Base-by-base conservation (phyloP, 35 echinoderm and acorn worm genomes). In the Diadema setosum region DNA sequence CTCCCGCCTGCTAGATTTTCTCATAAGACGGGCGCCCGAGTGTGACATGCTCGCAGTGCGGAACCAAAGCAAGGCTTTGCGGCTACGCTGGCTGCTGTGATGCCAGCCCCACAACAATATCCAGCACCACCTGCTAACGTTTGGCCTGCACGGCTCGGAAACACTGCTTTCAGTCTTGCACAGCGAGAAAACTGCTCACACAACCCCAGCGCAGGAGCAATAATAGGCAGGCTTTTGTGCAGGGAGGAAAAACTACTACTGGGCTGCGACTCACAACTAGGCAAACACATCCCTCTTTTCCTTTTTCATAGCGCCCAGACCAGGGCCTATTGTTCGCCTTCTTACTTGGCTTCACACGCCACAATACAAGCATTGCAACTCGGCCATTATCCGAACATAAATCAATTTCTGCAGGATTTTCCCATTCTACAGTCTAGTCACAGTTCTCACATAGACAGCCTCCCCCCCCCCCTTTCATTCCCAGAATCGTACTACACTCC, bases 61-160 rank as follows among this genome's bases (percentile, higher is more conserved):
- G 63, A 67, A 67, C 63, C 63, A 67, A 67, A 67, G 27, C 63
- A 67, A 67, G 63, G 63, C 63, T 67, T 67, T 67, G 63, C 63
- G 27, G 37, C 63, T 67, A 34, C 2, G 26, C 63, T 32, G 63
- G 12, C 21, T 55, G 49, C 63, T 67, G 63, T 33, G 63, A 26
- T 67, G 27, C 29, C 63, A 8, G 63, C 27, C 63, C 37, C 27
- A 34, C 16, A 33, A 31, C 63, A 31, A 26, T 67, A 29, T 29
- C 63, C 30, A 6, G 15, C 63, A 18, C 63, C 63, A 67, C 63
- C 63, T 67, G 63, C 63, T 67, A 67, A 34, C 63, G 37, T 67
- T 67, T 67, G 12, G 37, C 63, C 30, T 67, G 63, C 63, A 67
- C n/a, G n/a, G n/a, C n/a, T n/a, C n/a, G n/a, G n/a, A n/a, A n/a